phyloP scores from a whole-genome alignment of 2,888 invertebrate genomes.

The Papilio elwesi region DNA sequence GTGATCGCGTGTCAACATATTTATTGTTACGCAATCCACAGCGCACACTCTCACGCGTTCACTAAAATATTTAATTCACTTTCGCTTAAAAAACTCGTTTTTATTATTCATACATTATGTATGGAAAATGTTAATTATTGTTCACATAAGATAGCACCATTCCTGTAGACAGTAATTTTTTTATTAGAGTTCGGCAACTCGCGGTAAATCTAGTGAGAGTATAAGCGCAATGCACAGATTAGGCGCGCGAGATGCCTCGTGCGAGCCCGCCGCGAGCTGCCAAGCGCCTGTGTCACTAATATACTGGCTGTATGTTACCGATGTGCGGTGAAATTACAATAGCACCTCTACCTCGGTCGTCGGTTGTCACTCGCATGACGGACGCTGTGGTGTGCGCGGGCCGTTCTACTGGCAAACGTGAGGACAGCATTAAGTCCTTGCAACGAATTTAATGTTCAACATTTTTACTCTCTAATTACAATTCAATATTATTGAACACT shows the following conservation, averaged over 20 bases:
- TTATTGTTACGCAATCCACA: slow-evolving; percentile 71
- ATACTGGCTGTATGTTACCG: slow-evolving; percentile 56
- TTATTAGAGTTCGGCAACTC: slow-evolving; percentile 53
- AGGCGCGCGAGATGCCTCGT: slow-evolving; percentile 77
- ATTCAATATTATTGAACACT: too few species aligned
- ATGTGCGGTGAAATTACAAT: slow-evolving; percentile 68
- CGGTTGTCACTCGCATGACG: slow-evolving; percentile 44
- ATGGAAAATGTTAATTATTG: slow-evolving; percentile 40
- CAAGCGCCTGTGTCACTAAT: slow-evolving; percentile 76
- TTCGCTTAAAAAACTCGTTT: slow-evolving; percentile 73
- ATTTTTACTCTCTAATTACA: too few species aligned
- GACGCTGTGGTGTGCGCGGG: too few species aligned
- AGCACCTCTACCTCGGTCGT: slow-evolving; percentile 45
- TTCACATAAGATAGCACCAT: slow-evolving; percentile 50
- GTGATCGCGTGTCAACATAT: slow-evolving; percentile 36
- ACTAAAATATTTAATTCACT: slow-evolving; percentile 75
- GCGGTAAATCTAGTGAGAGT: slow-evolving; percentile 53
- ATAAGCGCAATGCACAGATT: slow-evolving; percentile 60
- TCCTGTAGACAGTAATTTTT: slow-evolving; percentile 57
- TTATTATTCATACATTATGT: slow-evolving; percentile 54
- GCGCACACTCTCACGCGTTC: slow-evolving; percentile 79
- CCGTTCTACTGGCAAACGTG: too few species aligned
- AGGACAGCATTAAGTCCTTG: too few species aligned
- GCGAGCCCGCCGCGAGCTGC: slow-evolving; percentile 66
- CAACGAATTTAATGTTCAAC: too few species aligned